A percentile compares a stretch with the other conserved stretches of the same genome.
phyloP scores from a whole-genome alignment of 1,140 invertebrate species.

The Laupala kohalensis region DNA sequence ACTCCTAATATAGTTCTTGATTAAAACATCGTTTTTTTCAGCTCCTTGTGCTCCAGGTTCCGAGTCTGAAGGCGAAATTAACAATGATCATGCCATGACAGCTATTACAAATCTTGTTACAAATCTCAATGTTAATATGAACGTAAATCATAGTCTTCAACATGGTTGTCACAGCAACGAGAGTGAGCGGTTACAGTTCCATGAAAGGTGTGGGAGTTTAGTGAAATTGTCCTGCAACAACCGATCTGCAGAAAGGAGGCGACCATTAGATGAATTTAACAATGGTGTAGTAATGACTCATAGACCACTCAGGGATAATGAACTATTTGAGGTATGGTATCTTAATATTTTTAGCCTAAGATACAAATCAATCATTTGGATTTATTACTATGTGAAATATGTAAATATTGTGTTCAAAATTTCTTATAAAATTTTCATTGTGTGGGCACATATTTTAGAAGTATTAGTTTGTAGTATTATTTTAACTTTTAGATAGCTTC shows the following conservation, averaged over 20 bases:
- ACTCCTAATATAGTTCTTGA: not conserved
- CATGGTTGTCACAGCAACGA: not conserved
- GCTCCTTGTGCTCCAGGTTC: not conserved
- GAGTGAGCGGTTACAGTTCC: constrained; percentile 66
- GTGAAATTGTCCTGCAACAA: constrained; percentile 77
- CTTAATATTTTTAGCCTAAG: not conserved
- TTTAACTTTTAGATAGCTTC: not conserved
- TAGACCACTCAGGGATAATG: constrained; percentile 69
- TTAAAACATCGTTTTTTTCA: not conserved
- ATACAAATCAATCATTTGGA: not conserved
- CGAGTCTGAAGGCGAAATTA: constrained; percentile 11
- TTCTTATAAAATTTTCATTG: too few relatives aligned
- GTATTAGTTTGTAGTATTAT: too few relatives aligned
- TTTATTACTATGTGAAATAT: not conserved
- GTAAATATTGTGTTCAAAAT: too few relatives aligned
- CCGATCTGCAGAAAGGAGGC: constrained; percentile 68
- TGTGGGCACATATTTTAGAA: too few relatives aligned
- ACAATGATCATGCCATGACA: constrained; percentile 10
- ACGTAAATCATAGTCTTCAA: constrained; percentile 18
- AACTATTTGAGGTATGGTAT: constrained; percentile 71
- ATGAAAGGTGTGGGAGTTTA: constrained; percentile 72
- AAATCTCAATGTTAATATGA: constrained; percentile 34
- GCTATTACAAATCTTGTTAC: constrained; percentile 23
- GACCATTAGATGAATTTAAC: constrained; percentile 88
- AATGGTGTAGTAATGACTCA: constrained; percentile 89